Percentiles rank a stretch among this genome's conserved stretches.
phyloP scores from a whole-genome alignment of 2,113 vertebrate genomes.

The Menura novaehollandiae region DNA sequence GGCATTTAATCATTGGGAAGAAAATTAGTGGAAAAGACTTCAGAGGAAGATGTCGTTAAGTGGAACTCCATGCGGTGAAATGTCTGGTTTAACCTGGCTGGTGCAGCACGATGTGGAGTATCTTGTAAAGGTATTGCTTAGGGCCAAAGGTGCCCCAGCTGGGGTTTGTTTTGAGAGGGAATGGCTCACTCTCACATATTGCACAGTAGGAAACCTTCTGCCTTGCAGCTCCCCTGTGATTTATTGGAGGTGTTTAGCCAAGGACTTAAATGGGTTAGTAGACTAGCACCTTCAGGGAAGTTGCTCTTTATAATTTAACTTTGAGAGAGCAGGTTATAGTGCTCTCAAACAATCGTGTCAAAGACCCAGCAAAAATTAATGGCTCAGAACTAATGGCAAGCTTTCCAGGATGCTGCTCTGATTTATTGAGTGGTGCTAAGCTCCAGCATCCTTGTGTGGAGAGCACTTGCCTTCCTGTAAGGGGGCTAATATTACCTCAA shows the following conservation, averaged over 20 bases:
- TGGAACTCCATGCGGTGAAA: neutral
- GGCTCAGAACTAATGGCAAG: slow-evolving; percentile 72
- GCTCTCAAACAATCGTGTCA: slow-evolving; percentile 67
- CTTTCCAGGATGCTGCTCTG: slow-evolving; percentile 71
- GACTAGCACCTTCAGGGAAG: slow-evolving; percentile 52
- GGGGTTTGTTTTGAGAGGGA: slow-evolving; percentile 1
- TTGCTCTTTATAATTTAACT: slow-evolving; percentile 70
- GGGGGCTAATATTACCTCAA: slow-evolving; percentile 77
- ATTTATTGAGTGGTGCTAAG: slow-evolving; percentile 77
- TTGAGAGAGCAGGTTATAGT: slow-evolving; percentile 59
- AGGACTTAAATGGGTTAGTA: slow-evolving; percentile 35
- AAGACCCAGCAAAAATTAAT: slow-evolving; percentile 74
- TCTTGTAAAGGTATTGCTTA: neutral
- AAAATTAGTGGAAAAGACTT: neutral
- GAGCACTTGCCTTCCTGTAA: slow-evolving; percentile 73
- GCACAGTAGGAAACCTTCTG: neutral
- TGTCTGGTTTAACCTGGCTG: neutral
- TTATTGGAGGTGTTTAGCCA: slow-evolving; percentile 52
- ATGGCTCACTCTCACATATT: neutral
- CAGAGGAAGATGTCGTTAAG: neutral
- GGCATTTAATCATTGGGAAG: neutral
- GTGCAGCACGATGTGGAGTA: neutral
- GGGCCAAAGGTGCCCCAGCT: neutral
- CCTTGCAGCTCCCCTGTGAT: slow-evolving; percentile 29
- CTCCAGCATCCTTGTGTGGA: slow-evolving; percentile 70